phyloP scores from a whole-genome alignment of 2,113 vertebrate species.

The Orycteropus afer region DNA sequence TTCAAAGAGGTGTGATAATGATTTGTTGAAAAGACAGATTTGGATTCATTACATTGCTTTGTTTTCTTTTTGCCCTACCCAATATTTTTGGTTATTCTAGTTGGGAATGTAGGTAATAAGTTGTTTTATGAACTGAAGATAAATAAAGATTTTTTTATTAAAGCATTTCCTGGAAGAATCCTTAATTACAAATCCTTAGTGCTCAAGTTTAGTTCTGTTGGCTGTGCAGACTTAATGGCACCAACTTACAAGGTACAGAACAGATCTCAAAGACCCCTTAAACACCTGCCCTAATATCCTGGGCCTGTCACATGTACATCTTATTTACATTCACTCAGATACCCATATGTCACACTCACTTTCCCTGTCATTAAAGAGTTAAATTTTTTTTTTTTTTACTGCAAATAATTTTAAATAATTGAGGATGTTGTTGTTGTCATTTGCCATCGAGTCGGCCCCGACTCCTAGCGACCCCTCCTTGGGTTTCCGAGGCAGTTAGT shows the following conservation, averaged over 20 bases:
- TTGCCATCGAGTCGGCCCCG: too few relatives aligned
- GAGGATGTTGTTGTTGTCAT: too few relatives aligned
- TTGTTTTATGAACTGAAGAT: not conserved
- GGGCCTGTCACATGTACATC: not conserved
- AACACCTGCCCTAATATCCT: not conserved
- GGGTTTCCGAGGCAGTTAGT: too few relatives aligned
- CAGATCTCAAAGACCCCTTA: not conserved
- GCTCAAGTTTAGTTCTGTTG: not conserved
- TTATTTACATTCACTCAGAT: not conserved
- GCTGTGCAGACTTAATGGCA: not conserved
- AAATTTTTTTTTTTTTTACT: not conserved
- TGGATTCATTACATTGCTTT: not conserved
- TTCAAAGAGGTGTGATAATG: slow-evolving; percentile 14
- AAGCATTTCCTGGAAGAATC: not conserved
- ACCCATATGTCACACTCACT: not conserved
- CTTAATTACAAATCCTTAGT: not conserved
- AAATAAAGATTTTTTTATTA: not conserved
- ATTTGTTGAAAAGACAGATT: slow-evolving; percentile 48
- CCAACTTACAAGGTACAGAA: not conserved
- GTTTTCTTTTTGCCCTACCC: not conserved
- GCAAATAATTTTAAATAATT: slow-evolving; percentile 6
- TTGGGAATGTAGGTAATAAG: not conserved
- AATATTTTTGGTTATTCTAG: not conserved
- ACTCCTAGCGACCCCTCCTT: too few relatives aligned
- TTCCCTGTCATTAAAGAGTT: not conserved